Evolutionary conservation across 2,113 vertebrate genomes (phyloP), one percentile per base, ranked within the genome.

Genomic region (Misgurnus mizolepis): DNA sequence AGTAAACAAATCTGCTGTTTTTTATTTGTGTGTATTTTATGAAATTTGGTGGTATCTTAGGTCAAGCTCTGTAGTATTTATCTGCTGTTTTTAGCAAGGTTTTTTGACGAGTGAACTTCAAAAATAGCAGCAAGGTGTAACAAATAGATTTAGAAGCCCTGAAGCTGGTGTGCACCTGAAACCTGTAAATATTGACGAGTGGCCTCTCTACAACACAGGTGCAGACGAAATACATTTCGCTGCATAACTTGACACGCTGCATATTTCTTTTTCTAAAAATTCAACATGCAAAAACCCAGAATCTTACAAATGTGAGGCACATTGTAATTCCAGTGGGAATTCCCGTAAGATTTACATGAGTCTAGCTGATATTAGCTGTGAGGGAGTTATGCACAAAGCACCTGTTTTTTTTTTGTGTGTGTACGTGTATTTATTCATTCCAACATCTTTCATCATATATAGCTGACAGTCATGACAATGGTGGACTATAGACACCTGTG

Each of bases 401-500:
- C 43, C 40, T 34, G 41, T 62, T 67, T 75, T 64, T 34, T 49
- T 11, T 27, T 7, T 76, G 47, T 70, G 53, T 72, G 70, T 72
- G 76, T 60, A 60, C 10, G 22, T 65, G 81, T 79, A 72, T 80
- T 73, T 82, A 84, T 76, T 77, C 56, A 41, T 86, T 62, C 65
- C 64, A 45, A 56, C 83, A 75, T 76, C 75, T 83, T 86, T 78
- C 71, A 79, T 81, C 81, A 80, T 78, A 76, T 73, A 80, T 43
- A 61, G 67, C 73, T 81, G 83, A 85, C 82, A 84, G 76, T 68
- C 71, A 80, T 85, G 77, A 76, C 80, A 50, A 40, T 76, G 55
- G 67, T 78, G 74, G 73, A 78, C 75, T 73, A 68, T 81, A 82
- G 78, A 82, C 78, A 77, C 80, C 83, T 80, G 82, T 80, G 77